Base-by-base conservation (phyloP, 2,888 invertebrate genomes). In the Melieria picta region DNA sequence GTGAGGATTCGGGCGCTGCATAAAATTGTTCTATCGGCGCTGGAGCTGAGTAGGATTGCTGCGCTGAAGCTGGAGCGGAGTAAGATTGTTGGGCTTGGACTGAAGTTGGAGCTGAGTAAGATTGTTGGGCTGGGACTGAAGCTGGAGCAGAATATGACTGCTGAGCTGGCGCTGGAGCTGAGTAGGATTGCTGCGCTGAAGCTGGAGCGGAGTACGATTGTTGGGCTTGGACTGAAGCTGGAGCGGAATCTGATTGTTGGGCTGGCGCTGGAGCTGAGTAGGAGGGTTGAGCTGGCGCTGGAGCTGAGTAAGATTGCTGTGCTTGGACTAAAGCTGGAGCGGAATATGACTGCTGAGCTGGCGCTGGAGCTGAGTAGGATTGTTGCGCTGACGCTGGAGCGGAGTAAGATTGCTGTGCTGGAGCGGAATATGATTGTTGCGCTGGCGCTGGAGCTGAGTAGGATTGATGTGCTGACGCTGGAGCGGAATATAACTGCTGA, bases 371-470 rank as follows among this genome's bases (percentile, higher is more conserved):
- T 7, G 66, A 57, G 30, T 66, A 43, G 7, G 66, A 10, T 69
- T 62, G 48, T 5, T 43, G 45, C 4, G 69, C 69, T 9, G 72
- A 72, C 16, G 72, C 71, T 0, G 77, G 74, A 16, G 75, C 74
- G 4, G 72, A 46, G 9, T 73, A 76, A 57, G 71, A 67, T 42
- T 77, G 73, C 7, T 57, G 65, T 4, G 57, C 16, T 4, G 65
- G 65, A 7, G 57, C 63, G 1, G 72, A 66, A 42, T 73, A 71
- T 9, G 75, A 58, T 30, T 10, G 69, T 47, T 61, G 43, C 10
- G 55, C 71, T 3, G 68, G 73, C 11, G 11, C 62, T 61, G 47
- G 63, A 30, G 66, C 60, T 7, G 66, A 30, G 43, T 76, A 77
- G 0, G 72, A 72, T 42, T 76, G 73, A 1, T 58, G 58, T 4